Evolutionary conservation across 1,140 invertebrate genomes (phyloP).

Genomic region (Brachionus asplanchnoidis): DNA sequence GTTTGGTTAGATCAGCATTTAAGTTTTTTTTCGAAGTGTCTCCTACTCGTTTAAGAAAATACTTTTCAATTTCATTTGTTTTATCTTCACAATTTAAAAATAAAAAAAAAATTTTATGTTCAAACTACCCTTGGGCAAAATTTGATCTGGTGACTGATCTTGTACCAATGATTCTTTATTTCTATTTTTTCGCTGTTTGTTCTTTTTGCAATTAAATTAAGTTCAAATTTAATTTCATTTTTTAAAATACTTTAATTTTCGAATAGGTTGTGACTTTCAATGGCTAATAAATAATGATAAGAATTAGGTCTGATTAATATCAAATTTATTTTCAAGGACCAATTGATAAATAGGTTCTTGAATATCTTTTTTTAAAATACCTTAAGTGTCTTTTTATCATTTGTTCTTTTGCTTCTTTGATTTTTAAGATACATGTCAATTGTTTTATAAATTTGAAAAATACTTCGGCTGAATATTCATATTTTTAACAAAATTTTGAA

Average conservation of each 20-base stretch:
- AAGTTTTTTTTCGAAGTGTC: neutral
- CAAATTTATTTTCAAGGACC: neutral
- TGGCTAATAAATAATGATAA: neutral
- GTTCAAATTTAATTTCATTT: neutral
- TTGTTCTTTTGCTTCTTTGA: neutral
- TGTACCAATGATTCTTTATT: neutral
- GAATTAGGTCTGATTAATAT: neutral
- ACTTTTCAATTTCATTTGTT: constrained; percentile 26
- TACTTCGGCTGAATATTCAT: neutral
- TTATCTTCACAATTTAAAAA: neutral
- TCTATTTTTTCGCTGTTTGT: neutral
- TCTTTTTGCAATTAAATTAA: neutral
- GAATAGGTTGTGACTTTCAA: neutral
- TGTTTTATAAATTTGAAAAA: neutral
- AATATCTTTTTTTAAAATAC: neutral
- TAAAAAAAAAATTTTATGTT: neutral
- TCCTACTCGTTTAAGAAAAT: constrained; percentile 13
- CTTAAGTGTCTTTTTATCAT: neutral
- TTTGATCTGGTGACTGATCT: neutral
- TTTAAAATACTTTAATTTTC: constrained; percentile 9
- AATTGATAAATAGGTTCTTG: neutral
- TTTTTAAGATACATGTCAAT: neutral
- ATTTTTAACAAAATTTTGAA: neutral
- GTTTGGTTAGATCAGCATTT: neutral
- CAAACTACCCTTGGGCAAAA: neutral